Evolutionary conservation across 2,113 vertebrate species (phyloP).

Genomic region (Porphyrio hochstetteri): DNA sequence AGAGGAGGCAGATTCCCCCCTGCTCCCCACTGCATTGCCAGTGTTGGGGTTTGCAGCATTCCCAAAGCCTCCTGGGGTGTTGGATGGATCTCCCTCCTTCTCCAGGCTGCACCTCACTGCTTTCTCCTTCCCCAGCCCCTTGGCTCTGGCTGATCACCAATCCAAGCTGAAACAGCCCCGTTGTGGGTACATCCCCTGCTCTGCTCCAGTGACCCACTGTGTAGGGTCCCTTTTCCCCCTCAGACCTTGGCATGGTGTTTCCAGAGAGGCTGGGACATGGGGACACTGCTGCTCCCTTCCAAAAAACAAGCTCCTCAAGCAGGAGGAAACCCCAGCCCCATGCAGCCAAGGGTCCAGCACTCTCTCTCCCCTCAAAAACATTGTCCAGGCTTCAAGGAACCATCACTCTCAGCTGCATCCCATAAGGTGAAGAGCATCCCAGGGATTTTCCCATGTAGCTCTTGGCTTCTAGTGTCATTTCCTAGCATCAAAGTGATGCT

Average conservation of each 20-base stretch:
- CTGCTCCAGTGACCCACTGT: neutral
- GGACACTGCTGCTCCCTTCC: neutral
- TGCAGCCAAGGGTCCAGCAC: neutral
- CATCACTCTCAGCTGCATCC: neutral
- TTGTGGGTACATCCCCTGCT: neutral
- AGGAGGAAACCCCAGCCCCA: neutral
- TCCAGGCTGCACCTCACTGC: neutral
- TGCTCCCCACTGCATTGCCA: neutral
- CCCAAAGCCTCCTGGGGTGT: neutral
- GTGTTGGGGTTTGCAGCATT: neutral
- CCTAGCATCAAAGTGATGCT: neutral
- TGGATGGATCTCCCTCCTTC: neutral
- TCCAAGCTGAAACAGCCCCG: neutral
- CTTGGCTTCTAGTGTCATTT: neutral
- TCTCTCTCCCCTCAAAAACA: neutral
- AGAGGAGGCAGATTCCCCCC: neutral
- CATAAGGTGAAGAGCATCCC: neutral
- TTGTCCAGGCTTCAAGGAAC: neutral
- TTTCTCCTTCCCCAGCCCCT: neutral
- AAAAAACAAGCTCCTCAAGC: neutral
- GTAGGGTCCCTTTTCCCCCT: neutral
- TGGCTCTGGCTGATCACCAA: neutral
- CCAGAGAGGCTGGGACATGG: neutral
- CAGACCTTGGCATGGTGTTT: neutral
- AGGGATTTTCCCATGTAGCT: neutral